phyloP scores from a whole-genome alignment of 2,888 invertebrate species.

The Agrochola lychnidis region DNA sequence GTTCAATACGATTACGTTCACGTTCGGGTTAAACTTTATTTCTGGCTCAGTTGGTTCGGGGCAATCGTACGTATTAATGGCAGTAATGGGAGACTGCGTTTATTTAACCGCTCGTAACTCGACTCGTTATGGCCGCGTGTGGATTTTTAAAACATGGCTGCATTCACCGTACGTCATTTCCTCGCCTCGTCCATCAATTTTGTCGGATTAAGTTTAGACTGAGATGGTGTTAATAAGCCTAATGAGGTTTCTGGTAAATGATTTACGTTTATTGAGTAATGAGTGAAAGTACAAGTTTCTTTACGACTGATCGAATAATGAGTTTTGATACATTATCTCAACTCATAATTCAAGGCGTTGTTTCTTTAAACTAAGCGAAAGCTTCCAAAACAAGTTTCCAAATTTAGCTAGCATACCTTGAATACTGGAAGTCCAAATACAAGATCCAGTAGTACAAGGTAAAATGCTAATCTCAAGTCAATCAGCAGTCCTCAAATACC shows the following conservation, averaged over 20 bases:
- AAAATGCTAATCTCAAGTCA: constrained; percentile 39
- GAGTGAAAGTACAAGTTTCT: not conserved
- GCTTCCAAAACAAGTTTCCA: not conserved
- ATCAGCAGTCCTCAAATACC: constrained; percentile 52
- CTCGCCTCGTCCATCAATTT: constrained; percentile 74
- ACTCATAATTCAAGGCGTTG: not conserved
- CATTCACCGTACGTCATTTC: constrained; percentile 74
- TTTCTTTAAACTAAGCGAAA: not conserved
- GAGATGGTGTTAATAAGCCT: constrained; percentile 56
- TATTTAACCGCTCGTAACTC: constrained; percentile 89
- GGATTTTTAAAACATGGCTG: constrained; percentile 82
- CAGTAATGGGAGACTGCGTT: constrained; percentile 86
- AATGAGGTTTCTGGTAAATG: constrained; percentile 45
- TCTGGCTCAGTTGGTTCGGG: constrained; percentile 81
- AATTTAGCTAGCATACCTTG: not conserved
- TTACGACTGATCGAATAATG: constrained; percentile 1
- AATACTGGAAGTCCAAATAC: not conserved
- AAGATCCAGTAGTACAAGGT: constrained; percentile 1
- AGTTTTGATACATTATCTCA: not conserved
- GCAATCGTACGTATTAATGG: constrained; percentile 77
- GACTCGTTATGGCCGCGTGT: constrained; percentile 83
- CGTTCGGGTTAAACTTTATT: constrained; percentile 84
- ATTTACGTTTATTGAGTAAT: constrained; percentile 28
- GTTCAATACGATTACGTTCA: constrained; percentile 66
- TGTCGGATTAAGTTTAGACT: constrained; percentile 70